Conservation (phyloP, 2,888 invertebrate species). For the Capitulum mitella region DNA sequence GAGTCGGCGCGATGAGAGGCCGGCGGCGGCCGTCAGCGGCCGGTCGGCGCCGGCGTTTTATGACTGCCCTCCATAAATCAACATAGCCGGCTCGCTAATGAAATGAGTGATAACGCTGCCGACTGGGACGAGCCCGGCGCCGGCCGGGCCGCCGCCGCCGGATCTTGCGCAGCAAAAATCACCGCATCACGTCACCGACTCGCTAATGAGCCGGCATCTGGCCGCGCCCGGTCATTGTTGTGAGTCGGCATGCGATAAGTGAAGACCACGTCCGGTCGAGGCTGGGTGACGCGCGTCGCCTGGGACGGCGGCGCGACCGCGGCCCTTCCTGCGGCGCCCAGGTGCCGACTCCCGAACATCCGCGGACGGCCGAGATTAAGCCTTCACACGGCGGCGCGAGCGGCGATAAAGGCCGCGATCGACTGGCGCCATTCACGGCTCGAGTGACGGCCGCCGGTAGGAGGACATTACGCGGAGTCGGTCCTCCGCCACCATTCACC, state of each 20-base stretch:
- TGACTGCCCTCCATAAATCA: constrained; percentile 8
- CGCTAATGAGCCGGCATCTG: neutral
- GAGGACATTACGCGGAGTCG: neutral
- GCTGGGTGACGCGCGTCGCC: neutral
- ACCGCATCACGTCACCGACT: neutral
- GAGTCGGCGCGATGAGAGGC: neutral
- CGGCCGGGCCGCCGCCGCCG: neutral
- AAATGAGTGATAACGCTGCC: constrained; percentile 1
- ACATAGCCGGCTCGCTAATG: neutral
- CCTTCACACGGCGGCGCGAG: neutral
- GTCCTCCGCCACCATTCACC: neutral
- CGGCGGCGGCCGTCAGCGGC: neutral
- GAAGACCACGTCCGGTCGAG: neutral
- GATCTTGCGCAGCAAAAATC: neutral
- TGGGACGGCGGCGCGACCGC: neutral
- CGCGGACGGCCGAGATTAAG: neutral
- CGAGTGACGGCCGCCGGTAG: neutral
- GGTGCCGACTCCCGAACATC: neutral
- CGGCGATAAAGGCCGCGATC: neutral
- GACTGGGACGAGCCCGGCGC: neutral
- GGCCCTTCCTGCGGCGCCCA: neutral
- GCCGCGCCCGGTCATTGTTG: neutral
- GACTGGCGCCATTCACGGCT: neutral
- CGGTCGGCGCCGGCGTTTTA: neutral
- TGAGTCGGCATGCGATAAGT: neutral